Conservation (phyloP, 2,113 vertebrate genomes). For the Myrmecobius fasciatus region DNA sequence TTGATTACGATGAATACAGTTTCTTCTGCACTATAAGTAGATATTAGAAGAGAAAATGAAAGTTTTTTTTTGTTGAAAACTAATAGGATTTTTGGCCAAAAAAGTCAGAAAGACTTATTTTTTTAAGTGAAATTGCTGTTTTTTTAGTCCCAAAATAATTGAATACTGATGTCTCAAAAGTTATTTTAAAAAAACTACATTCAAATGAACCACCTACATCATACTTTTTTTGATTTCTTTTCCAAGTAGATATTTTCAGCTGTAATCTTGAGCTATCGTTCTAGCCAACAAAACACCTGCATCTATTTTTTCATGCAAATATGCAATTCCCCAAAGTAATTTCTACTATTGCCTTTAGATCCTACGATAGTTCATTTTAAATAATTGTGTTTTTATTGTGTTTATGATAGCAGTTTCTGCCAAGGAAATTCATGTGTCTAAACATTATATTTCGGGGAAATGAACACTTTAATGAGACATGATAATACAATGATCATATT, state of each 20-base stretch:
- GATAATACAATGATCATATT: not conserved
- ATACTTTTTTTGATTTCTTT: constrained; percentile 63
- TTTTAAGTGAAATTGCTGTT: not conserved
- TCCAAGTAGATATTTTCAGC: constrained; percentile 68
- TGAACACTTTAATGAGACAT: not conserved
- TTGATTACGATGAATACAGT: not conserved
- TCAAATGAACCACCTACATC: constrained; percentile 63
- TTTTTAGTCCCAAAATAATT: not conserved
- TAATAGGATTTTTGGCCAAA: not conserved
- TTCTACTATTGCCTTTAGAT: not conserved
- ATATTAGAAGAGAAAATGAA: not conserved
- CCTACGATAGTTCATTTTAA: constrained; percentile 63
- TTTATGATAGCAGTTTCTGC: not conserved
- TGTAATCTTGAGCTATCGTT: constrained; percentile 49
- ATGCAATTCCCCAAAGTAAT: constrained; percentile 59
- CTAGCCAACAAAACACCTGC: constrained; percentile 57
- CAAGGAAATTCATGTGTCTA: not conserved
- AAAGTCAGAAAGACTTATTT: not conserved
- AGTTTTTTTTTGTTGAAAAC: not conserved
- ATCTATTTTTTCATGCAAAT: constrained; percentile 69
- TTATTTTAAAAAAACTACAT: constrained; percentile 51
- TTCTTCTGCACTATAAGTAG: not conserved
- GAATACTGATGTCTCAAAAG: not conserved
- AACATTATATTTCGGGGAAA: not conserved
- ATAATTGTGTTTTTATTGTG: not conserved